Evolutionary conservation across 2,113 vertebrate genomes (phyloP), one percentile per base, ranked within the genome.

Genomic region (Ibidorhyncha struthersii): DNA sequence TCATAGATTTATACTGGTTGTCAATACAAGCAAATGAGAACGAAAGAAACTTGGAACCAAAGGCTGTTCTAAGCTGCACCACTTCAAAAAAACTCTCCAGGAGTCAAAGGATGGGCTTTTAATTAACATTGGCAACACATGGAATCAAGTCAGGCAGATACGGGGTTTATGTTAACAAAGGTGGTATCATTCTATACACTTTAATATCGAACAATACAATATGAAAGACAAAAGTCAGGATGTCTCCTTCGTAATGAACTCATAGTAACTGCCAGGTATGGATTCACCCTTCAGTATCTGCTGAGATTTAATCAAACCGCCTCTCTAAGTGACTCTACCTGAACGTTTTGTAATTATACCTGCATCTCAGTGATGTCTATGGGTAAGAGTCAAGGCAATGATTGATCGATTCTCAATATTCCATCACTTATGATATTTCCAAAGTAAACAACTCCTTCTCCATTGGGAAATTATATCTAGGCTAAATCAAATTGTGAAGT

Each of bases 381-480:
- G 14, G n/a, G 15, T 22, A 80, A 93, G 36, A 9, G 8, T 38
- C 67, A 88, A 59, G 55, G 73, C 96, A 94, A 70, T 90, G 87
- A 96, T 12, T 92, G 56, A 92, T 97, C 5, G 23, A 53, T 96
- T 96, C 91, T 96, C 94, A 95, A 86, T 97, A 96, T 90, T 95
- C 78, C 32, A 93, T 83, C 63, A 55, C 77, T 96, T 93, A 79
- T 21, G 72, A 90, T 96, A 94, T 96, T 97, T 97, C 85, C 88
- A 79, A 91, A 93, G 91, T 95, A 97, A 97, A 97, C 71, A 94
- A 91, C 74, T 88, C 59, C 47, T 78, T 59, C 63, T 97, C 95
- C 74, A 53, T 4, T 88, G 97, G 96, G 97, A 98, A 98, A 96
- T 97, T 96, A 96, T 88, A 96, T 63, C 74, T 73, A 92, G 30